A percentile compares a stretch with the other conserved stretches of the same genome.
Evolutionary conservation across 2,797 vertebrate genomes (phyloP).

Genomic region (Kryptolebias ocellatus): DNA sequence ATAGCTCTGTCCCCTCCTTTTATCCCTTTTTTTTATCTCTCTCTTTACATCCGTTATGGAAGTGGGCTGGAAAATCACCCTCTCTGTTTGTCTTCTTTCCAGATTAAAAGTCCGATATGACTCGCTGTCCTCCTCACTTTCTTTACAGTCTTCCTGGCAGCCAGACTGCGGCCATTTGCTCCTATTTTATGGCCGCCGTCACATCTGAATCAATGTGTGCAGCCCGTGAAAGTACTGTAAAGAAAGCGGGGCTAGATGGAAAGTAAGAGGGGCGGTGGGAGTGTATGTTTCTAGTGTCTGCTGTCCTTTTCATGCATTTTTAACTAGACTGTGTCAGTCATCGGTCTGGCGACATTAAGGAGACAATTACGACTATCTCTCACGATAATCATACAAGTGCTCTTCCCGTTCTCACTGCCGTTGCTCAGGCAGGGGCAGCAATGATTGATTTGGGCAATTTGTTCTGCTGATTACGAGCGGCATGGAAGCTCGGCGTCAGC

Average conservation of each 20-base stretch:
- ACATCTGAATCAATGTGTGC: conserved; percentile 69
- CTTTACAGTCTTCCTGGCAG: conserved; percentile 46
- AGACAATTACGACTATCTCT: conserved; percentile 85
- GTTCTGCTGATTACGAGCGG: conserved; percentile 83
- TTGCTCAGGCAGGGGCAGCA: conserved; percentile 69
- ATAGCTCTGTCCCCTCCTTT: conserved; percentile 49
- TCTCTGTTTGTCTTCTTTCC: conserved; percentile 66
- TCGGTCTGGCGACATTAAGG: conserved; percentile 73
- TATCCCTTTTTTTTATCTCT: conserved; percentile 46
- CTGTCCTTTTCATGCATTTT: conserved; percentile 73
- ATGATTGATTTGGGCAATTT: conserved; percentile 88
- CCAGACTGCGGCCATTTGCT: conserved; percentile 60
- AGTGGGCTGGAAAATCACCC: conserved; percentile 70
- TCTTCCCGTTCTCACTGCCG: conserved; percentile 65
- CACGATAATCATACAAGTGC: conserved; percentile 84
- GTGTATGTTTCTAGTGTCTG: conserved; percentile 8
- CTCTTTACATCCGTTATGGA: conserved; percentile 54
- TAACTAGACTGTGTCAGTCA: conserved; percentile 80
- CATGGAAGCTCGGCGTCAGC: conserved; percentile 66
- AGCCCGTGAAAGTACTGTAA: conserved; percentile 49
- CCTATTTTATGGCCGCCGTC: conserved; percentile 64
- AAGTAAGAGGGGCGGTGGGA: neutral
- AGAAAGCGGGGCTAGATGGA: neutral
- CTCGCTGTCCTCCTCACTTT: conserved; percentile 29
- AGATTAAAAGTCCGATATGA: conserved; percentile 67